Conservation (phyloP, 2,797 vertebrate species). For the Dermochelys coriacea region DNA sequence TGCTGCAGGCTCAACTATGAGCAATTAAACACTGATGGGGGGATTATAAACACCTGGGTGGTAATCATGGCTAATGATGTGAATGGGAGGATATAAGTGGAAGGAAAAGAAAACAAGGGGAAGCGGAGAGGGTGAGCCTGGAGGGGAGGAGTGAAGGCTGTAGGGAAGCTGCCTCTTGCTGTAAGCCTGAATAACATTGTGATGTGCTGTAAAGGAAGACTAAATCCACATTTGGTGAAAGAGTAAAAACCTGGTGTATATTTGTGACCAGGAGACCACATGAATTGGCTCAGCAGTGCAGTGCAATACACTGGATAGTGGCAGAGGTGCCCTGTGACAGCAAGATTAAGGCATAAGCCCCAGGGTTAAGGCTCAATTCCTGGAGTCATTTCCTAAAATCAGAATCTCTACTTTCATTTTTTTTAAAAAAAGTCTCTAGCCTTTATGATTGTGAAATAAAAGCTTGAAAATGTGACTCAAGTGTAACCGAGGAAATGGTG, state of each 20-base stretch:
- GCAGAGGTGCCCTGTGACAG: neutral
- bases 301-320: neutral
- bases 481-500: neutral
- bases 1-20: no score
- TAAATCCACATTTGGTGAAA: no score
- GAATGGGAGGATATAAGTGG: no score
- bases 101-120: no score
- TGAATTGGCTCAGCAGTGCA: neutral
- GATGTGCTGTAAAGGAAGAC: no score
- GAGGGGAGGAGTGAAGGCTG: no score
- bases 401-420: neutral
- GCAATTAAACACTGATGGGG: no score
- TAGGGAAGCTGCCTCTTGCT: no score
- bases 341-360: rapidly evolving
- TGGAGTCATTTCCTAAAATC: rapidly evolving
- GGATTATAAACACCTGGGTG: no score
- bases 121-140: no score
- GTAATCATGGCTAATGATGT: no score
- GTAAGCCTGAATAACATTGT: no score
- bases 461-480: neutral
- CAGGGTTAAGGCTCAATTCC: neutral
- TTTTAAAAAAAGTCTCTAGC: neutral
- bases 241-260: neutral
- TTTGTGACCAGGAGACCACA: neutral
- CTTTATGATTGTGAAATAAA: neutral